Evolutionary conservation across 2,888 invertebrate species (phyloP), one percentile per base, ranked within the genome.

Genomic region (Operophtera brumata): DNA sequence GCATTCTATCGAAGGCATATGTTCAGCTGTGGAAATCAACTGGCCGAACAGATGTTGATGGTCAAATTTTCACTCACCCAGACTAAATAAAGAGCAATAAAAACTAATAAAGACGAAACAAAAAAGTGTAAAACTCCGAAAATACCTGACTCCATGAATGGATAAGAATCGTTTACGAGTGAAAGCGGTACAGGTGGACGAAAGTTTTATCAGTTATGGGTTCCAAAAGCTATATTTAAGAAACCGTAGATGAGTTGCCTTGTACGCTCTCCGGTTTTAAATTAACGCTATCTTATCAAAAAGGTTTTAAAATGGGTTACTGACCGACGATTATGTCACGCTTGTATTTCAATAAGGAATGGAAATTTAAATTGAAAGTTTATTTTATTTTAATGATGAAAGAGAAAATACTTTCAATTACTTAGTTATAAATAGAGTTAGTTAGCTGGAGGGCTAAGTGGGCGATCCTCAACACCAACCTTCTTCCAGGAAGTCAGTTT

Each of bases 121-220:
- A 2, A 41, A 28, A 47, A 2, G 14, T 26, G 39, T 34, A 32
- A 26, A 39, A 43, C 13, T 5, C 34, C 26, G 20, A 32, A 44
- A 54, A 36, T 28, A 39, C 36, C 45, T 36, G 6, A 30, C 12
- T 49, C 55, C 54, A 52, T 59, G 55, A 55, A 55, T 54, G 49
- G 62, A 61, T 59, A 65, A 65, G 59, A 61, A 62, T 57, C 61
- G 36, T 25, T 47, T 54, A 55, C 53, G 61, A 65, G 65, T 58
- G 65, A 65, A 65, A 65, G 65, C 59, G 34, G 52, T 43, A 45
- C 55, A 59, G 43, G 57, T 62, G 59, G 57, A 61, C 35, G 51
- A 48, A 57, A 57, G 47, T 52, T 37, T 60, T 54, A 61, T 65
- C 59, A 54, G 44, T 57, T 49, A 57, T 59, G 48, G 43, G 45